Evolutionary conservation across 1,140 invertebrate species (phyloP).

Genomic region (Procambarus virginalis): DNA sequence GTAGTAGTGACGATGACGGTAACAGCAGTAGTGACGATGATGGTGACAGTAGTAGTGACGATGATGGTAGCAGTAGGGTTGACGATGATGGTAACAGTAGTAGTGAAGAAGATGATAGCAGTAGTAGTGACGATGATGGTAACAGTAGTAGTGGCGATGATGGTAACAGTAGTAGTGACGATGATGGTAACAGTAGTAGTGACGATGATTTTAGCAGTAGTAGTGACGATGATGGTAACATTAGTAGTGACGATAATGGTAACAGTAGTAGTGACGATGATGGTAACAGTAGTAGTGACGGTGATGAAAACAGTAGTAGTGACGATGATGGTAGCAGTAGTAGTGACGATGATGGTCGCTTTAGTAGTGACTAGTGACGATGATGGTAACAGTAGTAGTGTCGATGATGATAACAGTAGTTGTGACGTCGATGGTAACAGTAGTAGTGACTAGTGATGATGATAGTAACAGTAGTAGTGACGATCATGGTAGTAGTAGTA

Average conservation of each 20-base stretch:
- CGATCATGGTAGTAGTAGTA: background rate
- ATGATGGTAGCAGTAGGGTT: background rate
- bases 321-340: no score
- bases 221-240: background rate
- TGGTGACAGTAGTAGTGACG: background rate
- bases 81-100: no score
- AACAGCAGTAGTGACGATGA: background rate
- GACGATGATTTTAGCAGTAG: no score
- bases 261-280: background rate
- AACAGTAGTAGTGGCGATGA: background rate
- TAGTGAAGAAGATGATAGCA: background rate
- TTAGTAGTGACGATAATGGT: background rate
- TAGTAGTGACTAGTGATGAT: no score
- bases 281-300: no score
- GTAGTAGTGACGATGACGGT: background rate
- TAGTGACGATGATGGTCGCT: no score
- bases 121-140: conserved; percentile 1
- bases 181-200: no score
- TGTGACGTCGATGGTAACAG: no score
- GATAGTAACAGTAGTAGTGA: background rate
- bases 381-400: background rate
- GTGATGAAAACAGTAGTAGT: no score
- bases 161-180: background rate
- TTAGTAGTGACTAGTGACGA: background rate
- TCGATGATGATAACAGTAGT: no score